Percentiles rank a stretch among this genome's conserved stretches.
Conservation (phyloP, 2,888 invertebrate genomes). For the Lycia hirtaria region DNA sequence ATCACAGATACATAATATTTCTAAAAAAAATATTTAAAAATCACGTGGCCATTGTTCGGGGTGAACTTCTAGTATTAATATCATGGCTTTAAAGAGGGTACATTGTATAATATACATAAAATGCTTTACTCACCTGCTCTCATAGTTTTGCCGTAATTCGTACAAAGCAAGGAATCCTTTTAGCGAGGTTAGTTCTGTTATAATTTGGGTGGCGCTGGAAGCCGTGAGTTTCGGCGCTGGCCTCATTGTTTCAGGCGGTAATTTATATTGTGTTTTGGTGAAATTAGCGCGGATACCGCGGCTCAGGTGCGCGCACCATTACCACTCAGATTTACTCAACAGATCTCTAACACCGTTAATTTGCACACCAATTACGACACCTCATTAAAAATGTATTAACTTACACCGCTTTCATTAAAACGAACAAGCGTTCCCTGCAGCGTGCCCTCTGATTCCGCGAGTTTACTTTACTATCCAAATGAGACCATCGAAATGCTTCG, state of each 20-base stretch:
- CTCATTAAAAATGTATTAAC: constrained; percentile 70
- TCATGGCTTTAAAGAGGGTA: constrained; percentile 3
- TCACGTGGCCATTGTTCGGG: no score
- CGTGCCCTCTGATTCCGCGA: constrained; percentile 37
- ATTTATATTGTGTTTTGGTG: constrained; percentile 76
- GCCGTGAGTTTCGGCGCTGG: constrained; percentile 48
- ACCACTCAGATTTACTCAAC: constrained; percentile 68
- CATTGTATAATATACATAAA: constrained; percentile 6
- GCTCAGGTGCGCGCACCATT: constrained; percentile 73
- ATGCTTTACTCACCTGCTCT: constrained; percentile 13
- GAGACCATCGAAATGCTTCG: constrained; percentile 35
- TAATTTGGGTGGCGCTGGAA: constrained; percentile 57
- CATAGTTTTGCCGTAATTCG: constrained; percentile 45
- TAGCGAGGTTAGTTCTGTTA: constrained; percentile 54
- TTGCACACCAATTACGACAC: constrained; percentile 69
- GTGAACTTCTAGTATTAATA: no score
- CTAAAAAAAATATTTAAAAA: no score
- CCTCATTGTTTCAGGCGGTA: constrained; percentile 75
- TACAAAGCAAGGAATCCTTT: constrained; percentile 64
- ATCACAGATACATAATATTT: no score
- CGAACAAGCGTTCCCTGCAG: constrained; percentile 15
- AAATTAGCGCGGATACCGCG: constrained; percentile 67
- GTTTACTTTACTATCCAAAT: constrained; percentile 41
- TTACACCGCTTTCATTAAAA: constrained; percentile 32
- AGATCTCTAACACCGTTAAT: constrained; percentile 65